Conservation (phyloP, 1,140 invertebrate genomes). For the Heliconius nattereri region DNA sequence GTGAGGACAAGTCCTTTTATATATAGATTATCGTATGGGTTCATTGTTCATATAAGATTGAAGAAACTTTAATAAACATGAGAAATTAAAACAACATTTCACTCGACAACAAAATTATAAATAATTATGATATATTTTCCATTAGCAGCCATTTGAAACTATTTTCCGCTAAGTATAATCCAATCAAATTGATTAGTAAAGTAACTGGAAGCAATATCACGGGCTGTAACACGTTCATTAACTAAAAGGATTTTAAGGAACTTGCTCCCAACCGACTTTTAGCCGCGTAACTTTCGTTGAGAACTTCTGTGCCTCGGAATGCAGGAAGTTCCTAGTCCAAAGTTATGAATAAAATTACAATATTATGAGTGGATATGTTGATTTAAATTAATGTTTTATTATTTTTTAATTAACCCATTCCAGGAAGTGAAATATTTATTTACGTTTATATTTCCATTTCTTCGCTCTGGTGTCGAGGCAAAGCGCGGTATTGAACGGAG, state of each 20-base stretch:
- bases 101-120: background rate
- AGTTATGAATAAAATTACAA: background rate
- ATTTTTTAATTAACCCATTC: too few relatives aligned
- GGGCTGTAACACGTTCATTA: slow-evolving; percentile 27
- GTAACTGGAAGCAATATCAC: slow-evolving; percentile 35
- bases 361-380: background rate
- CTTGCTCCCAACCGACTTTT: slow-evolving; percentile 16
- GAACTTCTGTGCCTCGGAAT: background rate
- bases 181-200: slow-evolving; percentile 26
- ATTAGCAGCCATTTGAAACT: slow-evolving; percentile 14
- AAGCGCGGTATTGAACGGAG: too few relatives aligned
- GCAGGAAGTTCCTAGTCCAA: background rate
- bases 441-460: too few relatives aligned
- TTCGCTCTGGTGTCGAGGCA: too few relatives aligned
- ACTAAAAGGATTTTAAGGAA: slow-evolving; percentile 34
- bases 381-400: too few relatives aligned
- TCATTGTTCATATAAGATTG: background rate
- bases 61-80: background rate
- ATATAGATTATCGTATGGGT: too few relatives aligned
- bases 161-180: slow-evolving; percentile 12
- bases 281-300: background rate
- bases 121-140: background rate
- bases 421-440: too few relatives aligned
- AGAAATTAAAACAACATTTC: background rate
- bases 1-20: too few relatives aligned